Conservation (phyloP, 64 coral and sea anemone species). For the Montipora cactus region DNA sequence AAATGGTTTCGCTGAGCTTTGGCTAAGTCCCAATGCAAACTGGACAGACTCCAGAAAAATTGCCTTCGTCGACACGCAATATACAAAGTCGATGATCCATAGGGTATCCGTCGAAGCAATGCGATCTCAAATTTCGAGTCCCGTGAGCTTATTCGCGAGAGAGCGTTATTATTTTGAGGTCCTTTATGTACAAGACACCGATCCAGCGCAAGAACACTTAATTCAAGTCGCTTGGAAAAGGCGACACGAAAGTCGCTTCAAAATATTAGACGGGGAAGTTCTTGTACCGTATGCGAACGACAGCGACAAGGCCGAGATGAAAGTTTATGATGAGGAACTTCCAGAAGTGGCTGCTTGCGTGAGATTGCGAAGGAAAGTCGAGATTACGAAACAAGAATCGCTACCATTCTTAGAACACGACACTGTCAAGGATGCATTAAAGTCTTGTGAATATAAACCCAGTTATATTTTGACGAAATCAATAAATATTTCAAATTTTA, state of each 20-base stretch:
- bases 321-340: slow-evolving; percentile 12
- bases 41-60: not conserved
- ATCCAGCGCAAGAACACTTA: not conserved
- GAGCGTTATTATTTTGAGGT: slow-evolving; percentile 7
- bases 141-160: not conserved
- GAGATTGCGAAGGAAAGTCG: not conserved
- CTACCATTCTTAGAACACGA: not conserved
- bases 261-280: not conserved
- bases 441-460: slow-evolving; percentile 15
- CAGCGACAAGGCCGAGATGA: not conserved
- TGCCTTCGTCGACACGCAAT: not conserved
- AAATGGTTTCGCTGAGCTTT: slow-evolving; percentile 38
- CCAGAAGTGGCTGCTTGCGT: not conserved
- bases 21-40: not conserved
- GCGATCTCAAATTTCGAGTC: slow-evolving; percentile 10
- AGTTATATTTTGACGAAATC: slow-evolving; percentile 18
- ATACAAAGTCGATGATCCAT: not conserved
- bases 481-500: not conserved
- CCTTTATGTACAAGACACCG: not conserved
- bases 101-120: not conserved
- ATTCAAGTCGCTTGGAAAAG: slow-evolving; percentile 55
- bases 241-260: not conserved
- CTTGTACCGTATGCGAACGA: slow-evolving; percentile 1
- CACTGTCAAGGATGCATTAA: not conserved
- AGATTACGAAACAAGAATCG: not conserved